A percentile compares a stretch with the other conserved stretches of the same genome.
phyloP scores from a whole-genome alignment of 2,888 invertebrate genomes.

The Melolontha melolontha region DNA sequence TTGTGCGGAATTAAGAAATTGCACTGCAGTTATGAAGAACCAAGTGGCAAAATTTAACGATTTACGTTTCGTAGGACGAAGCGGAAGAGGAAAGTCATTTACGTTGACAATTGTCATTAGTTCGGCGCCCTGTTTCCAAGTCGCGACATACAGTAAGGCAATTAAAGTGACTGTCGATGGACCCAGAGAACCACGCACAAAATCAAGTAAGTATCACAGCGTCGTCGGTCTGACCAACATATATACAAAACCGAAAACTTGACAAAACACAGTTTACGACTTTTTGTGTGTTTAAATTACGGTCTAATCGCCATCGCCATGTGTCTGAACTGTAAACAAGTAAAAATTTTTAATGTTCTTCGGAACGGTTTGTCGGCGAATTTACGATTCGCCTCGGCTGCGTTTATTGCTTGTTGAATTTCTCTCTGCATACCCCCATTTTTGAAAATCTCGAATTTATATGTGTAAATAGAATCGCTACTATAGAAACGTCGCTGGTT shows the following conservation, averaged over 20 bases:
- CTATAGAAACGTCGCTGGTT: conserved; percentile 25
- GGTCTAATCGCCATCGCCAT: conserved; percentile 51
- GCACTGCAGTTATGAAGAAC: conserved; percentile 95
- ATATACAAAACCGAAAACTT: conserved; percentile 43
- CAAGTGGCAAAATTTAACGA: conserved; percentile 99
- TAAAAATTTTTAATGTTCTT: conserved; percentile 56
- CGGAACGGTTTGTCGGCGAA: conserved; percentile 59
- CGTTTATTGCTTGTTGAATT: conserved; percentile 38
- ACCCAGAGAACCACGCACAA: conserved; percentile 96
- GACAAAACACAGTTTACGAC: conserved; percentile 45
- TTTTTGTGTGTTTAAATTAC: conserved; percentile 53
- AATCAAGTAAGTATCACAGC: conserved; percentile 86
- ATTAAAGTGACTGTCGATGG: conserved; percentile 99
- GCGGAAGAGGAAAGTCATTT: conserved; percentile 97
- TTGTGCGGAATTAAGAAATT: conserved; percentile 94
- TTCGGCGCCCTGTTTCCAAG: conserved; percentile 78
- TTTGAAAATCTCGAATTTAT: conserved; percentile 38
- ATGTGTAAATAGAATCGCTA: conserved; percentile 34
- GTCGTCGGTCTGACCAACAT: neutral
- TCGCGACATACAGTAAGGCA: conserved; percentile 94
- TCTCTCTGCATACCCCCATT: conserved; percentile 27
- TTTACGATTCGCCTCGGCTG: conserved; percentile 49
- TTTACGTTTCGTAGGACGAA: conserved; percentile 96
- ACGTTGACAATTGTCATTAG: conserved; percentile 94
- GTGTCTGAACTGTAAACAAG: conserved; percentile 59